Conservation (phyloP, 2,797 vertebrate species). For the Epinephelus awoara region DNA sequence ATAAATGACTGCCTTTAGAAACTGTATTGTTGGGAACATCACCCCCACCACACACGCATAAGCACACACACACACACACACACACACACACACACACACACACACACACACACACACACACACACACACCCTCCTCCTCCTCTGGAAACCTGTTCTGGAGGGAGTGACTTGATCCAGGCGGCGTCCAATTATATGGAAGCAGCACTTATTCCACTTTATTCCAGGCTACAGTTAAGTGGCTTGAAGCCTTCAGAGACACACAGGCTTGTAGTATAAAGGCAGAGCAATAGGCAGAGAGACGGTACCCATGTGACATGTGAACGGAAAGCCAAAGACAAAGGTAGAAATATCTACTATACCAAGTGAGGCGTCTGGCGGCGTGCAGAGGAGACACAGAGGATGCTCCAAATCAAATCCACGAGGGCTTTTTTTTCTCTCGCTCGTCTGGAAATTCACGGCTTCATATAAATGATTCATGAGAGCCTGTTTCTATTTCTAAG, state of each 20-base stretch:
- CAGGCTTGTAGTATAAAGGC: slow-evolving; percentile 63
- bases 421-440: slow-evolving; percentile 50
- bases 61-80: neutral
- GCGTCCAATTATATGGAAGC: slow-evolving; percentile 84
- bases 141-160: slow-evolving; percentile 81
- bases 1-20: slow-evolving; percentile 37
- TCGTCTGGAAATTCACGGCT: slow-evolving; percentile 77
- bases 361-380: slow-evolving; percentile 53
- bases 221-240: slow-evolving; percentile 79
- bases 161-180: slow-evolving; percentile 83
- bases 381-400: slow-evolving; percentile 66
- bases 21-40: slow-evolving; percentile 43
- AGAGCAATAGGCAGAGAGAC: slow-evolving; percentile 57
- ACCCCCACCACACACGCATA: neutral
- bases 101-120: neutral
- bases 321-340: slow-evolving; percentile 69
- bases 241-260: slow-evolving; percentile 72
- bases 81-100: neutral
- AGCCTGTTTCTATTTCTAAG: slow-evolving; percentile 71
- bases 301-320: slow-evolving; percentile 71
- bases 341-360: slow-evolving; percentile 60
- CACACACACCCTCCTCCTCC: slow-evolving; percentile 51
- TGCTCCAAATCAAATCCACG: slow-evolving; percentile 69
- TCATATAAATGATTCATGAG: slow-evolving; percentile 81
- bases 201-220: slow-evolving; percentile 82